Base-by-base conservation (phyloP, 2,113 vertebrate species). In the Centrocercus urophasianus region DNA sequence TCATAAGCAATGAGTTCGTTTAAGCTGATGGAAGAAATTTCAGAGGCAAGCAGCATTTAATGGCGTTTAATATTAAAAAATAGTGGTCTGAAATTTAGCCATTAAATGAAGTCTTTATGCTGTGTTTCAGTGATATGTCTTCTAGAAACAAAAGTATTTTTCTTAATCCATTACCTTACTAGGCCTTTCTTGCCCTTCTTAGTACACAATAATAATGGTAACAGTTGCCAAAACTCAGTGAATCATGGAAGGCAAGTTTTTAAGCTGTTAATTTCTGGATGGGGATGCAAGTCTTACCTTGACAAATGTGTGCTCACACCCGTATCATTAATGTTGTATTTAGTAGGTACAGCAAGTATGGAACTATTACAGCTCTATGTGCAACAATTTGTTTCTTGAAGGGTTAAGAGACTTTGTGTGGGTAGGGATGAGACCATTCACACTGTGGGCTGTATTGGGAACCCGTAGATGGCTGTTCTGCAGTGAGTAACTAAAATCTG, bases 121-220 rank as follows among this genome's bases (percentile, higher is more conserved):
- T 3, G 40, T 8, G 25, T 43, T 36, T 56, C 40, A 16, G 8
- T 52, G 13, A 10, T 34, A 22, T 24, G 45, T 24, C n/a, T 71
- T 38, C 21, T n/a, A 19, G 40, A 42, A 40, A 60, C 30, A 69
- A 66, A 28, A 45, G 27, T n/a, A 83, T 40, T 84, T 95, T 91
- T 90, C 82, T 86, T 88, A 95, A 95, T 90, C 89, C 87, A 72
- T 85, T 86, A 7, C 91, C 94, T 93, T 88, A 82, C 15, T 36
- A 43, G 74, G 79, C 22, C 25, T 90, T 85, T 74, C 43, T 10
- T 72, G 88, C 30, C 42, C 38, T 73, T 97, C 75, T 72, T 89
- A 67, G 57, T 57, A 25, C 34, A 28, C 65, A 1, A 1, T 86
- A 86, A 83, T 70, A 87, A 89, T 71, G 1, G 2, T 86, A 81